These are phyloP conservation scores for Coturnix japonica DNA, from an alignment of 2,113 vertebrate genomes.

Conservation along the genomic window DNA sequence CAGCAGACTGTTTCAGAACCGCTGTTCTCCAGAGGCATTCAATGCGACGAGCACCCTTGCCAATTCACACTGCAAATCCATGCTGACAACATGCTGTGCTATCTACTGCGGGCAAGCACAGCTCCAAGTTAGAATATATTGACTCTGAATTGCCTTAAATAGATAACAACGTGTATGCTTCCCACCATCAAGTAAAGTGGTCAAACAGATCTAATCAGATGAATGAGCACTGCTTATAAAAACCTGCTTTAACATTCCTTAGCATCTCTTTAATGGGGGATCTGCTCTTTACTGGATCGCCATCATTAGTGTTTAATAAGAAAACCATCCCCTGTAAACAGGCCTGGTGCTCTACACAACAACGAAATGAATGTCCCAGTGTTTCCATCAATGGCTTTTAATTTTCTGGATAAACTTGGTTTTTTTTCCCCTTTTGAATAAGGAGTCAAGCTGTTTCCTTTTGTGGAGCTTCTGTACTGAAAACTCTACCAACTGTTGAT, in stretches of 20 bases:
- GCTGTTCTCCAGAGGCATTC: slow-evolving; percentile 44
- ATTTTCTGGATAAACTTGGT: slow-evolving; percentile 50
- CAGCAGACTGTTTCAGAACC: slow-evolving; percentile 33
- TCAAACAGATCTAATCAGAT: not conserved
- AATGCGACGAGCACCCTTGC: not conserved
- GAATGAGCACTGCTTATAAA: not conserved
- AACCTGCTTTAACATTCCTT: not conserved
- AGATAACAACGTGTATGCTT: not conserved
- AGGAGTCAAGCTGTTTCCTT: slow-evolving; percentile 66
- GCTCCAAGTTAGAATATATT: not conserved
- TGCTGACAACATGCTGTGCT: slow-evolving; percentile 15
- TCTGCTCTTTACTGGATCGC: not conserved
- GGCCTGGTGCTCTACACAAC: not conserved
- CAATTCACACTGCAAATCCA: slow-evolving; percentile 52
- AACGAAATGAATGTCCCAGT: not conserved
- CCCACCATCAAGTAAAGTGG: not conserved
- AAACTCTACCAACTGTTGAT: slow-evolving; percentile 70
- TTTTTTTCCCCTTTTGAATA: slow-evolving; percentile 49
- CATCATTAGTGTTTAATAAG: not conserved
- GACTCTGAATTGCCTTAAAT: not conserved
- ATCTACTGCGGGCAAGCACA: not conserved
- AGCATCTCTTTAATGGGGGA: not conserved
- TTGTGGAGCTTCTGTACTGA: slow-evolving; percentile 69
- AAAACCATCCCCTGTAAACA: not conserved
- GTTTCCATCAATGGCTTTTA: slow-evolving; percentile 42